These are phyloP conservation scores for Chloroceryle aenea DNA, from an alignment of 2,113 vertebrate species.

Conservation along the genomic window DNA sequence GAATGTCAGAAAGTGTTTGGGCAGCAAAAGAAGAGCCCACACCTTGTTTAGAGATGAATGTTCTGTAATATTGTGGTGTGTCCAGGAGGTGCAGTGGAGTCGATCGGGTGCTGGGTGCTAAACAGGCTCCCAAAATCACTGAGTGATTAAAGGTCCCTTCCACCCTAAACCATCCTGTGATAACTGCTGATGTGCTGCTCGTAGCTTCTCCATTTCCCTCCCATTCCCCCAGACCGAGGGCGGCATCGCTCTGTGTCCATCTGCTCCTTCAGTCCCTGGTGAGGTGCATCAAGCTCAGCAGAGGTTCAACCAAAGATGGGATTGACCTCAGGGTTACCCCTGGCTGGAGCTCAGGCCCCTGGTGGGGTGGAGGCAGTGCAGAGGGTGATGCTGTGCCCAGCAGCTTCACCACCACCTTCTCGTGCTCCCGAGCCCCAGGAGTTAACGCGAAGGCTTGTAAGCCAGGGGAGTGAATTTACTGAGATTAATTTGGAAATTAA, in stretches of 20 bases:
- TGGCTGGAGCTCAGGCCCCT: not conserved
- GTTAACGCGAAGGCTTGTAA: not conserved
- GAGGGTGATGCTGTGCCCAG: not conserved
- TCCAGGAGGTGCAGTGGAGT: not conserved
- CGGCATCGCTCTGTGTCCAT: rapidly evolving
- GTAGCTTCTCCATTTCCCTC: not conserved
- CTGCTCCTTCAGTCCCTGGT: not conserved
- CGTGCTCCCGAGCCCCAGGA: not conserved
- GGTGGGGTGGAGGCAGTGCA: too few relatives aligned
- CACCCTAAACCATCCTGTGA: not conserved
- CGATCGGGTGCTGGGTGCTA: not conserved
- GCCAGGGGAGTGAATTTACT: not conserved
- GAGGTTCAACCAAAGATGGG: not conserved
- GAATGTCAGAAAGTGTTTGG: not conserved
- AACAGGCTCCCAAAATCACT: not conserved
- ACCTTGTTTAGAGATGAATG: not conserved
- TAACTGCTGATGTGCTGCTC: not conserved
- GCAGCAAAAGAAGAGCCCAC: not conserved
- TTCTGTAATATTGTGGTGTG: not conserved
- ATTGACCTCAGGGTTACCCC: not conserved
- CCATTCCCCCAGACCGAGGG: rapidly evolving
- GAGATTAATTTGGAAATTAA: not conserved
- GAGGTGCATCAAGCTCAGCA: rapidly evolving
- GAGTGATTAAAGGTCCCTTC: not conserved
- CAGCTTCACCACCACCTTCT: not conserved